These are phyloP conservation scores for Crocodylus rhombifer DNA, from an alignment of 2,797 vertebrate species.

Conservation along the genomic window DNA sequence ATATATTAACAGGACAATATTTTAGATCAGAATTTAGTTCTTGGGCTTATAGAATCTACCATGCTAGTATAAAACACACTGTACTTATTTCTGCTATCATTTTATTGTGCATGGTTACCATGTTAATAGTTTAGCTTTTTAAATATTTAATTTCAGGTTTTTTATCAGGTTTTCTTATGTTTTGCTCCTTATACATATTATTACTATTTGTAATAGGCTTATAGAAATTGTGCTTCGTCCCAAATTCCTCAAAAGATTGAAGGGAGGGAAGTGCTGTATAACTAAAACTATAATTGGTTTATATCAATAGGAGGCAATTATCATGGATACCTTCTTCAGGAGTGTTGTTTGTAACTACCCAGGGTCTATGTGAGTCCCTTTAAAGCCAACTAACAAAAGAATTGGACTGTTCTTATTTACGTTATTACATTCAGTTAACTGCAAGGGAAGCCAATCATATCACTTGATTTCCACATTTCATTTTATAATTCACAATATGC, in stretches of 20 bases:
- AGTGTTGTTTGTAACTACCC: neutral
- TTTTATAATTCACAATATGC: neutral
- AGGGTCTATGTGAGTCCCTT: conserved; percentile 6
- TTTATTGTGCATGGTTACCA: neutral
- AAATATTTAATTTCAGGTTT: neutral
- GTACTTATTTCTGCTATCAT: neutral
- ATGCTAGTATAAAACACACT: neutral
- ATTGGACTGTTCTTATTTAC: neutral
- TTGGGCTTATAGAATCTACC: neutral
- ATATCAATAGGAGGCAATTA: neutral
- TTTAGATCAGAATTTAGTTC: neutral
- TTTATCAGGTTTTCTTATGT: neutral
- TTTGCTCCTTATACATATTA: neutral
- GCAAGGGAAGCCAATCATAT: neutral
- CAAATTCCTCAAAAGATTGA: neutral
- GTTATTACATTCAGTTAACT: neutral
- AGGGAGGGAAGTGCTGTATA: neutral
- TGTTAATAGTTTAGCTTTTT: neutral
- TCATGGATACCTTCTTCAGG: neutral
- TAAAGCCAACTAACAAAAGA: conserved; percentile 47
- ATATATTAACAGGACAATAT: neutral
- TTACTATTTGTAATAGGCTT: neutral
- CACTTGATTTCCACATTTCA: conserved; percentile 6
- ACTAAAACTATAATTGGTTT: neutral
- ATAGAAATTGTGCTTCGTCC: neutral